Base-by-base conservation (phyloP, 2,113 vertebrate species). In the Perca flavescens region DNA sequence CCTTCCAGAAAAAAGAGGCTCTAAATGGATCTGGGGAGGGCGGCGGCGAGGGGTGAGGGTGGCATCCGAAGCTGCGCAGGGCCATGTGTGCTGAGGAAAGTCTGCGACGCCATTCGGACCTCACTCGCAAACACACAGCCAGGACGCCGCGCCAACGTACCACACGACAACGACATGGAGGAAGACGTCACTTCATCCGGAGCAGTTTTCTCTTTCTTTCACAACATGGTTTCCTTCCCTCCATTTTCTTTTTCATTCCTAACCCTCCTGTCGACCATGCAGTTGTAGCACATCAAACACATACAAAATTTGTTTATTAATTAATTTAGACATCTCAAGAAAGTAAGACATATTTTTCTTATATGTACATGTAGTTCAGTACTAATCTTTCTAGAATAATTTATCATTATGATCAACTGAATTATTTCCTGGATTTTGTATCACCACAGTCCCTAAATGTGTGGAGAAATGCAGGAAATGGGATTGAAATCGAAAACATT, bases 1-100 rank as follows among this genome's bases (percentile, higher is more conserved):
- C 83, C 87, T 90, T 93, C 89, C 88, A 90, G 91, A 80, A 86
- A 85, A 86, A 85, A 74, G 65, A 79, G 58, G 63, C 66, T 79
- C 58, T 40, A 31, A 73, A 70, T 68, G 87, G 80, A 80, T 84
- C 66, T 77, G 76, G 21, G 57, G 56, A 40, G 53, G 83, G 65
- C 15, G 66, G n/a, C 2, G 43, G 40, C 1, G 50, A 13, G n/a
- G 22, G 54, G 56, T 15, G 56, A 57, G n/a, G n/a, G 10, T 19
- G 34, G 17, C 58, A 25, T 36, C 52, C 36, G 34, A 74, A 54
- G 74, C 68, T 63, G 65, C n/a, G 43, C 82, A 80, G 53, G 49
- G 31, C 86, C 88, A 86, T 90, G 93, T 92, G 91, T 87, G 88
- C 75, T 4, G 75, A 82, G 56, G 84, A 86, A 61, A 67, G 87